Evolutionary conservation across 2,113 vertebrate species (phyloP), one percentile per base, ranked within the genome.

Genomic region (Gallinago media): DNA sequence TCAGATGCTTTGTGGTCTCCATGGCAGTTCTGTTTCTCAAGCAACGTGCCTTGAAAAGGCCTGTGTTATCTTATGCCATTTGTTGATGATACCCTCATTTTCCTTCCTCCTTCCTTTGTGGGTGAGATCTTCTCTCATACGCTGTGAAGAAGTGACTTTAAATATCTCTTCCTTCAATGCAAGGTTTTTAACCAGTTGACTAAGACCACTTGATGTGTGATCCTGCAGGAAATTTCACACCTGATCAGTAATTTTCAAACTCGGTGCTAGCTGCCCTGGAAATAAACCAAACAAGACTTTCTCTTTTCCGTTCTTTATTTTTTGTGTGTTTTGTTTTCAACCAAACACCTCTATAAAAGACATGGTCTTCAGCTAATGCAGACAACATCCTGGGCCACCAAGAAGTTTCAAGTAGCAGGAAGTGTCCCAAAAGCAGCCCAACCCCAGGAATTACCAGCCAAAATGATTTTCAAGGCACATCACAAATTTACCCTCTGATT

Each of bases 1-100:
- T 97, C 95, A 95, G 87, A 96, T 97, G 92, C 89, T 93, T 97
- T 97, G 94, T 96, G 79, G 67, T 96, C 97, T 92, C 95, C 94
- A 94, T 96, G 94, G 91, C 59, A 97, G 61, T 96, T 93, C 72
- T 85, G 83, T 96, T 97, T 96, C 89, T 96, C 73, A 96, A 89
- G 91, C 93, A 97, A 96, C 62, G 4, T 95, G 90, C 84, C 79
- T 63, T 94, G 93, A 94, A 93, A 96, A 96, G 91, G 80, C 38
- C 66, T 93, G 66, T 72, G 78, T 90, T 91, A 68, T 91, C 93
- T 97, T 97, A 74, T 47, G 65, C 93, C 81, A 49, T 91, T 92
- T 86, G 66, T 73, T 80, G 82, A 82, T 49, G 89, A 79, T 73
- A 85, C 75, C 59, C 55, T 50, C 55, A 21, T 92, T 92, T 66